Evolutionary conservation across 2,888 invertebrate species (phyloP), one percentile per base, ranked within the genome.

Genomic region (Eupithecia inturbata): DNA sequence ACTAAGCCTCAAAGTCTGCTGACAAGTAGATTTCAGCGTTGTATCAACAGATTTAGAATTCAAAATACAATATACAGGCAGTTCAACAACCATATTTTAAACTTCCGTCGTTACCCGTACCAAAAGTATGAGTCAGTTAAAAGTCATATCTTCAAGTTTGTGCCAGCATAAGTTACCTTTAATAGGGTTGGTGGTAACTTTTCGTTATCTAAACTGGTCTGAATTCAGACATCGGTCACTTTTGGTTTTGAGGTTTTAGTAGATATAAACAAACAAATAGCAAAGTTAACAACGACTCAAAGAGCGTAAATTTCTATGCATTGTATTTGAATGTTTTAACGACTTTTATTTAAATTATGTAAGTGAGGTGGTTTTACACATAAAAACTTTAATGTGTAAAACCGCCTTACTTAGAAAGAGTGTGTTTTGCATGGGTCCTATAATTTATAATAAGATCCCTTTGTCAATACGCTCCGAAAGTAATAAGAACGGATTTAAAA

Each of bases 71-170:
- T 64, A 33, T 16, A 64, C 66, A 66, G 22, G 53, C 63, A 75
- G 77, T 78, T 80, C 60, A 73, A 75, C 73, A 78, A 75, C 74
- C 41, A 75, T 79, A 78, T 78, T 80, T 80, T 76, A 74, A 79
- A 80, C 74, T 78, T 77, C 75, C 72, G 69, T 68, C 71, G 57
- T 26, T 64, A 74, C 74, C 75, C 74, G 41, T n/a, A n/a, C n/a
- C n/a, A n/a, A 71, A 74, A 76, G 78, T 74, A 76, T 71, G 72
- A 77, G 69, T 80, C 72, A 73, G 78, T 78, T 75, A 75, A 75
- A 79, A 79, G 75, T 79, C 77, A 72, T 78, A 77, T 76, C 78
- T 78, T 74, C 75, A 75, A 77, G 70, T 77, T 77, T 78, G 74
- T 72, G 73, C 76, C 74, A 75, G 73, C 80, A 78, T 80, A 80